phyloP scores from a whole-genome alignment of 2,113 vertebrate genomes.

The Hippocampus barbouri region DNA sequence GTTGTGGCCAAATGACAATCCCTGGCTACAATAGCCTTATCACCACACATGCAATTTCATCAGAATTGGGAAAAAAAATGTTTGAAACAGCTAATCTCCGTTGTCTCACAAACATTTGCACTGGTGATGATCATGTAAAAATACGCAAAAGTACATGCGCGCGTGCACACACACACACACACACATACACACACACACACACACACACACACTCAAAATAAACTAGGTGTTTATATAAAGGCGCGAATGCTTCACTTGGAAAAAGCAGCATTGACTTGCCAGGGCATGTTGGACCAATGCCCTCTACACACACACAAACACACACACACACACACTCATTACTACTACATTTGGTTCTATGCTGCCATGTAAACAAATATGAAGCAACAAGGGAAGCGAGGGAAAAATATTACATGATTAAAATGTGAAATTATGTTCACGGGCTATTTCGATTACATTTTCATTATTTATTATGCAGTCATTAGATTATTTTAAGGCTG shows the following conservation, averaged over 20 bases:
- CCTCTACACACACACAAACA: constrained; percentile 43
- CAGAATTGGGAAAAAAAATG: constrained; percentile 45
- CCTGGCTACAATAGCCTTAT: constrained; percentile 54
- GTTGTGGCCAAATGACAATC: constrained; percentile 52
- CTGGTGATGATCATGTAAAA: constrained; percentile 29
- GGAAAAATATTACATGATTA: constrained; percentile 5
- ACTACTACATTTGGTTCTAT: constrained; percentile 41
- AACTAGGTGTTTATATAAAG: constrained; percentile 31
- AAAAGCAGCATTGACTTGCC: constrained; percentile 43
- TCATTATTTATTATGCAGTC: not conserved
- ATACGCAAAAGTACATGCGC: not conserved
- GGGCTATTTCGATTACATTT: not conserved
- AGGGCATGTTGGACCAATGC: constrained; percentile 37
- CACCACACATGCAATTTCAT: constrained; percentile 43
- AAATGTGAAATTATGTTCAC: constrained; percentile 9
- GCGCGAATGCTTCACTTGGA: constrained; percentile 34
- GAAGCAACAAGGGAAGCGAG: constrained; percentile 20
- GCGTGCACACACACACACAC: not conserved
- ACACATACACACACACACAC: constrained; percentile 1
- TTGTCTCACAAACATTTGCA: constrained; percentile 42
- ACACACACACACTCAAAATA: constrained; percentile 7
- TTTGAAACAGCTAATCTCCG: constrained; percentile 40
- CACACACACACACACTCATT: constrained; percentile 43
- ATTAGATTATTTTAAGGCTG: not conserved
- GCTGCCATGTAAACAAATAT: constrained; percentile 43